A percentile compares a stretch with the other conserved stretches of the same genome.
These are phyloP conservation scores for Fregetta grallaria DNA, from an alignment of 2,113 vertebrate genomes.

Conservation along the genomic window DNA sequence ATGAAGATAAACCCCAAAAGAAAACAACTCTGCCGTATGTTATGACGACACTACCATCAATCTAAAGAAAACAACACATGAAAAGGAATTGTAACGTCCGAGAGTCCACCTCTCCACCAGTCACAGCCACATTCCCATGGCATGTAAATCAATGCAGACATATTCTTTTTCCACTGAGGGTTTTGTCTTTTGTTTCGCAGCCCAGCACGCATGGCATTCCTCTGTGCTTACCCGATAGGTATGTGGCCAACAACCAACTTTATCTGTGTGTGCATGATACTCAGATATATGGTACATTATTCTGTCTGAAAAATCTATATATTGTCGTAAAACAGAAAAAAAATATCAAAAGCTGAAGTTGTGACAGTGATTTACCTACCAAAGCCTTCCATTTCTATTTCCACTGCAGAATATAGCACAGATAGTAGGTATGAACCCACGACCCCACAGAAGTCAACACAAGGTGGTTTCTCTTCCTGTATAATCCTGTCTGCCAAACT, in stretches of 20 bases:
- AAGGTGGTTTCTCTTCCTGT: background rate
- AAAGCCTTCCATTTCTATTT: background rate
- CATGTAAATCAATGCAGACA: background rate
- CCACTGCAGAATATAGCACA: background rate
- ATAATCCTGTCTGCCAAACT: background rate
- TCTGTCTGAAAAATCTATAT: background rate
- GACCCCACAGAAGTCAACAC: background rate
- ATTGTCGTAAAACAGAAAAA: background rate
- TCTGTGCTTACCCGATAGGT: background rate
- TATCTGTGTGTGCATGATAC: background rate
- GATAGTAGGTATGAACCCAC: background rate
- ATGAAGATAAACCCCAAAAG: background rate
- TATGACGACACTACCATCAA: background rate
- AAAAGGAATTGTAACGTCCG: background rate
- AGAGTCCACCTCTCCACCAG: background rate
- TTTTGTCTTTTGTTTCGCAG: background rate
- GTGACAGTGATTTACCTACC: background rate
- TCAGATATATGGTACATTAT: background rate
- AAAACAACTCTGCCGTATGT: background rate
- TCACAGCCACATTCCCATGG: background rate
- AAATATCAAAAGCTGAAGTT: background rate
- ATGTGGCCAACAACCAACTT: background rate
- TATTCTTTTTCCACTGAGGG: background rate
- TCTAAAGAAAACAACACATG: background rate
- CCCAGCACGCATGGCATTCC: background rate